phyloP scores from a whole-genome alignment of 2,888 invertebrate species.

The Drosophila stalkeri region DNA sequence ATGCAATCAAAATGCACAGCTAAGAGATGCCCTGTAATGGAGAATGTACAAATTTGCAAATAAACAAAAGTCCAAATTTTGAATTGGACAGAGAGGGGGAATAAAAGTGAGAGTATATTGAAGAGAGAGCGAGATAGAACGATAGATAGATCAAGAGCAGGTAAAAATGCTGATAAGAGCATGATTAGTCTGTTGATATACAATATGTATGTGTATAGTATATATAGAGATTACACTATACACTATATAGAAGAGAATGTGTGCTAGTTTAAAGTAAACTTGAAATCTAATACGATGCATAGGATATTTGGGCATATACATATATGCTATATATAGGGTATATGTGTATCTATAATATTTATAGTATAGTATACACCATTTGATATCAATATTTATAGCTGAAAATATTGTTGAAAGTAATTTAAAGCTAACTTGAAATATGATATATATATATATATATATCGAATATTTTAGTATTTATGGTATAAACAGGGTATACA shows the following conservation, averaged over 20 bases:
- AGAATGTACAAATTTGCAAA: too few species aligned
- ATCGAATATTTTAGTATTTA: too few species aligned
- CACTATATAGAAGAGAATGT: background rate
- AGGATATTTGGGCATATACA: background rate
- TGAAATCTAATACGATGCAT: background rate
- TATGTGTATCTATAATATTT: background rate
- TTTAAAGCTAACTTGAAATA: too few species aligned
- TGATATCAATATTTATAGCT: background rate
- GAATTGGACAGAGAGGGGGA: background rate
- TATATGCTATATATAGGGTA: background rate
- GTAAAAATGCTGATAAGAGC: background rate
- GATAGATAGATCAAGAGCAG: background rate
- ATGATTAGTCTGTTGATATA: background rate
- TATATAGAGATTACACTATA: background rate
- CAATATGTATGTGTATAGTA: background rate
- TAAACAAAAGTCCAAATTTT: too few species aligned
- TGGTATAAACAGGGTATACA: too few species aligned
- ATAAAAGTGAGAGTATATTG: background rate
- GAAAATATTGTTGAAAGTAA: too few species aligned
- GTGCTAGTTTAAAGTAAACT: background rate
- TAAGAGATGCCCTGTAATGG: slow-evolving; percentile 17
- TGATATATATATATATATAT: too few species aligned
- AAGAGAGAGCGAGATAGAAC: too few species aligned
- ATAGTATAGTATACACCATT: background rate
- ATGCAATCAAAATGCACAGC: background rate